phyloP scores from a whole-genome alignment of 2,888 invertebrate genomes.

The Drosophila testacea region DNA sequence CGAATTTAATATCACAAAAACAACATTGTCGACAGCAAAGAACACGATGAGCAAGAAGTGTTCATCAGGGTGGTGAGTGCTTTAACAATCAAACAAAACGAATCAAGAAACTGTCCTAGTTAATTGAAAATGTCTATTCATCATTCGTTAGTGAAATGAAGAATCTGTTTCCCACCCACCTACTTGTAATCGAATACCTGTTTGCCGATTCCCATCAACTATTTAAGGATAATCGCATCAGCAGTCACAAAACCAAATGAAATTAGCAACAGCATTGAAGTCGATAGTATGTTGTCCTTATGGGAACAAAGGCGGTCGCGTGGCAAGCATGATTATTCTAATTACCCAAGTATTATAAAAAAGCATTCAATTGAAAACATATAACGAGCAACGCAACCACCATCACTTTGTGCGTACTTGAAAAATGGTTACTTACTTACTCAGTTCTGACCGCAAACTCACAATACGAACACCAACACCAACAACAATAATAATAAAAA shows the following conservation, averaged over 20 bases:
- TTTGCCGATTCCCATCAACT: conserved; percentile 40
- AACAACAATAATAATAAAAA: conserved; percentile 24
- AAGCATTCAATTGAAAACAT: conserved; percentile 79
- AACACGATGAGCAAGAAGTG: conserved; percentile 24
- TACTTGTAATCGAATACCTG: conserved; percentile 70
- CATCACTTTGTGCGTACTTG: conserved; percentile 66
- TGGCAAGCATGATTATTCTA: conserved; percentile 77
- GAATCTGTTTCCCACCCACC: conserved; percentile 1
- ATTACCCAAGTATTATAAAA: conserved; percentile 83
- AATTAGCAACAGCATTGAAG: conserved; percentile 38
- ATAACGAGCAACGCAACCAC: conserved; percentile 63
- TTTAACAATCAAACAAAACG: conserved; percentile 51
- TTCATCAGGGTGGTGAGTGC: conserved; percentile 35
- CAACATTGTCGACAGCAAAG: conserved; percentile 24
- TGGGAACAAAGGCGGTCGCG: conserved; percentile 38
- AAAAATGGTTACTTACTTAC: conserved; percentile 47
- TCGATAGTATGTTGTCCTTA: conserved; percentile 1
- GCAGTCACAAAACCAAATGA: conserved; percentile 36
- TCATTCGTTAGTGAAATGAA: conserved; percentile 56
- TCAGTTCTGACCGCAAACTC: conserved; percentile 54
- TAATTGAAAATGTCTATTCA: conserved; percentile 83
- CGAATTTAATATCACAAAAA: conserved; percentile 61
- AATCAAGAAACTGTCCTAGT: conserved; percentile 59
- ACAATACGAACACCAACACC: conserved; percentile 23
- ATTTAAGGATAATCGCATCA: conserved; percentile 68